Base-by-base conservation (phyloP, 2,113 vertebrate genomes). In the Aythya baeri region DNA sequence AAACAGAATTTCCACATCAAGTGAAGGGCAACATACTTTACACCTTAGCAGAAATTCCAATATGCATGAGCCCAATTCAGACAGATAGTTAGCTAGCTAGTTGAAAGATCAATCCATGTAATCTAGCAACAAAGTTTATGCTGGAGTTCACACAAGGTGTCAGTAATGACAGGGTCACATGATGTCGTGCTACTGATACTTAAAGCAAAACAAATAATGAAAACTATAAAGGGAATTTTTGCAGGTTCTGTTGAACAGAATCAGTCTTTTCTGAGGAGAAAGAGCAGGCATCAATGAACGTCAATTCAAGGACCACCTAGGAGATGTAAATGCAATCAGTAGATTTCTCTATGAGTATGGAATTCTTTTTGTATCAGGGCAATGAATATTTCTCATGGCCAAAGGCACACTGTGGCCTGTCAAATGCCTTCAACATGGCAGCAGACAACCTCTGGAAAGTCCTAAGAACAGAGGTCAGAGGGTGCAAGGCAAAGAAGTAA, bases 341-440 rank as follows among this genome's bases (percentile, higher is more conserved):
- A 20, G 7, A 12, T 72, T 72, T 41, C 29, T 61, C 2, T n/a
- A 17, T 17, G 5, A 26, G 2, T 38, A 22, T 0, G 0, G 2
- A 21, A 61, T 27, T 32, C 11, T 5, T 68, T 82, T 72, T 49
- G 9, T 17, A 36, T 25, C 11, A 61, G 8, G 50, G 22, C 15
- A 31, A 55, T 43, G 41, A 68, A 49, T 22, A 44, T 43, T 26
- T 8, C n/a, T 67, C 36, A 26, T 2, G 66, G 18, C 22, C 46
- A 62, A 50, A 22, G 57, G 17, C 21, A 41, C 15, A 27, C 29
- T 9, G 29, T 25, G 15, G 18, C 11, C 26, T 36, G 4, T 13
- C 17, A 29, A 75, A 9, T 65, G 55, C 13, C 6, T 46, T 26
- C 36, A 62, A 57, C 13, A 26, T 2, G 11, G 13, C 25, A 83